Conservation (phyloP, 2,888 invertebrate species). For the Girardia tigrina region DNA sequence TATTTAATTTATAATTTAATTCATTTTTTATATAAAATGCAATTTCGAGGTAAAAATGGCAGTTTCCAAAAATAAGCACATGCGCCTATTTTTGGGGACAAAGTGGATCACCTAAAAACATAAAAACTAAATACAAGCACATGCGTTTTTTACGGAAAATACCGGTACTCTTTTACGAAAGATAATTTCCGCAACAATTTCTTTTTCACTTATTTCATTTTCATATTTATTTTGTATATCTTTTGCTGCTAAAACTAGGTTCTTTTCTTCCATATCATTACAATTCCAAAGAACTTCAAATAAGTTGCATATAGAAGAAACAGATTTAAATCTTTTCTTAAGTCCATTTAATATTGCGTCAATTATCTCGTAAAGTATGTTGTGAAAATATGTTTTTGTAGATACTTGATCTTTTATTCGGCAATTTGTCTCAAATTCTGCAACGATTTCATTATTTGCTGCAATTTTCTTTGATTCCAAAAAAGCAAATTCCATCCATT, state of each 20-base stretch:
- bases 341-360: not conserved
- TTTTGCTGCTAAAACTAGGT: not conserved
- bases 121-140: too few relatives aligned
- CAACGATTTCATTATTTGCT: not conserved
- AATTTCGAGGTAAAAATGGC: too few relatives aligned
- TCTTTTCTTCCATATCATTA: not conserved
- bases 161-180: not conserved
- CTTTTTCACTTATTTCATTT: not conserved
- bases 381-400: not conserved
- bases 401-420: conserved; percentile 8
- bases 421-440: too few relatives aligned
- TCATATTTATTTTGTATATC: not conserved
- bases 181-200: not conserved
- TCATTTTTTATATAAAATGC: too few relatives aligned
- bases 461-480: not conserved
- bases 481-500: not conserved
- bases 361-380: not conserved
- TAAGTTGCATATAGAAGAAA: not conserved
- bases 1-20: too few relatives aligned
- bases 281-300: conserved; percentile 17
- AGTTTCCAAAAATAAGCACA: too few relatives aligned
- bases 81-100: too few relatives aligned
- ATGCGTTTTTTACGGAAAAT: too few relatives aligned
- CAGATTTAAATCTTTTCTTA: conserved; percentile 1
- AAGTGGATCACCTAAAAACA: too few relatives aligned